Evolutionary conservation across 2,113 vertebrate genomes (phyloP).

Genomic region (Recurvirostra avosetta): DNA sequence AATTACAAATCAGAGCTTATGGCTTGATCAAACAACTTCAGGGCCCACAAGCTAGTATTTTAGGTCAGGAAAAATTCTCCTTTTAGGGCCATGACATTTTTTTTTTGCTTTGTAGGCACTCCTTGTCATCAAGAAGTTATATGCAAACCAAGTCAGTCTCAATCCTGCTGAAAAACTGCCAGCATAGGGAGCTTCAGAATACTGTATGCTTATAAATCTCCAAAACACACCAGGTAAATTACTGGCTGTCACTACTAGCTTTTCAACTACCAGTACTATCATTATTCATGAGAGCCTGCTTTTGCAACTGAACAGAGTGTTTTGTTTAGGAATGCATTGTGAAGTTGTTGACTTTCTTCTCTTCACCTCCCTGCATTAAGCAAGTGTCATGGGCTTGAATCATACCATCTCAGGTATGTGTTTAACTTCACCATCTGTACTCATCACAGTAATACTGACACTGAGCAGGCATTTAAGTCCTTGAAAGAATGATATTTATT

Average conservation of each 20-base stretch:
- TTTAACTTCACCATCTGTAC: not conserved
- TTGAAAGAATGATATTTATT: not conserved
- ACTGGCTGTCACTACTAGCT: not conserved
- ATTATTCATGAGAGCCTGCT: not conserved
- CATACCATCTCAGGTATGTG: rapidly evolving
- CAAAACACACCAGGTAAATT: not conserved
- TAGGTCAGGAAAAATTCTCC: not conserved
- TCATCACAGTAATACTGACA: not conserved
- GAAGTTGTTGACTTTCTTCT: not conserved
- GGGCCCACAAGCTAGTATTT: not conserved
- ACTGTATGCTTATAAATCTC: not conserved
- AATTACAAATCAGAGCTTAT: not conserved
- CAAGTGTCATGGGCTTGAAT: not conserved
- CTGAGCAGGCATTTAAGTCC: not conserved
- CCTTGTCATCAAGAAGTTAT: not conserved
- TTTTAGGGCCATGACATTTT: not conserved
- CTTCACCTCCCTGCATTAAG: not conserved
- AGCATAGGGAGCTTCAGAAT: not conserved
- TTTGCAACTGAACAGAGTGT: not conserved
- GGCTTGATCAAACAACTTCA: not conserved
- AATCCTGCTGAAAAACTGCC: not conserved
- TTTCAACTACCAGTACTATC: not conserved
- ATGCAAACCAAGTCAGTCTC: not conserved
- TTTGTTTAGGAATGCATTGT: not conserved
- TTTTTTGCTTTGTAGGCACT: not conserved